These are phyloP conservation scores for Chondrosia reniformis DNA, from an alignment of 37 sponge, comb jelly and placozoan genomes.

Conservation along the genomic window DNA sequence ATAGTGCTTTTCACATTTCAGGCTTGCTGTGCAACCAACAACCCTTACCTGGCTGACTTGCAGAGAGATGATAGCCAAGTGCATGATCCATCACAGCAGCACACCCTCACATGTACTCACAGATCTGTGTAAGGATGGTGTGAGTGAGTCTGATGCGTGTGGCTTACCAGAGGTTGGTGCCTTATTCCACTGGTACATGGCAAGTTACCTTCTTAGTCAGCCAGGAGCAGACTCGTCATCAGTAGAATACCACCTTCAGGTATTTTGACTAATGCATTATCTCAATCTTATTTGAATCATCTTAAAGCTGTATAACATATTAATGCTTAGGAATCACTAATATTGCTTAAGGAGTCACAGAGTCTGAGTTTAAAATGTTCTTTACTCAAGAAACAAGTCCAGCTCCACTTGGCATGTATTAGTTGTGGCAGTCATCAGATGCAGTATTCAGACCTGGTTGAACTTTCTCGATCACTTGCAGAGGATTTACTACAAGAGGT, in stretches of 20 bases:
- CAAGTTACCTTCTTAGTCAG: background rate
- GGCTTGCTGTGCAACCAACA: no score
- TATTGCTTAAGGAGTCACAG: background rate
- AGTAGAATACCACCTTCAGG: background rate
- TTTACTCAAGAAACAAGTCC: background rate
- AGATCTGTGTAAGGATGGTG: background rate
- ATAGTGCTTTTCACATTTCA: no score
- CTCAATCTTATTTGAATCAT: no score
- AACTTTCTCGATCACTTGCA: no score
- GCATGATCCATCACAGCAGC: background rate
- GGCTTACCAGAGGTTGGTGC: background rate
- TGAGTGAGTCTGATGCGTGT: background rate
- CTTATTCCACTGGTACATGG: background rate
- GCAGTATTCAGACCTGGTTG: no score
- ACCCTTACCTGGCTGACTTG: background rate
- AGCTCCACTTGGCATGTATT: background rate
- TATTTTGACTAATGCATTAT: no score
- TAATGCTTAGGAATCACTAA: no score
- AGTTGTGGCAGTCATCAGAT: background rate
- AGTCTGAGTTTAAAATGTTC: background rate
- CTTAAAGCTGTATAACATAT: no score
- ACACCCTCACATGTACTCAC: background rate
- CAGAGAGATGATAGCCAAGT: constrained; percentile 1
- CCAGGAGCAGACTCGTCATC: background rate
- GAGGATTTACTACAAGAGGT: no score